Evolutionary conservation across 2,797 vertebrate species (phyloP).

Genomic region (Scyliorhinus canicula): DNA sequence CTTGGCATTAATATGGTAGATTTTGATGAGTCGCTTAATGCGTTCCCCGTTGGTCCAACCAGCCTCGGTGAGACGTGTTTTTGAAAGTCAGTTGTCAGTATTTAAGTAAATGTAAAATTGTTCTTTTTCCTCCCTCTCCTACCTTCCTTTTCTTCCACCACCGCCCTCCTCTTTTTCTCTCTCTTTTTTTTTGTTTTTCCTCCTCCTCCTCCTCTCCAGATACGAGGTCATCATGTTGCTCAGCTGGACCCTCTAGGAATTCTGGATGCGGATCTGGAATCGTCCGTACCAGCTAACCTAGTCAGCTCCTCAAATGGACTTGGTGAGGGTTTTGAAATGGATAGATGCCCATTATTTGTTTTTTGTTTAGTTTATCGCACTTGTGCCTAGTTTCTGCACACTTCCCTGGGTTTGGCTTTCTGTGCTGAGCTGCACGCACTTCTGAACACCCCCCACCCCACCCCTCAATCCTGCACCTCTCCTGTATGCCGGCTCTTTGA

Average conservation of each 20-base stretch:
- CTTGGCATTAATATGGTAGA: conserved; percentile 98
- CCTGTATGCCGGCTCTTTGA: not conserved
- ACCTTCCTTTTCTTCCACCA: conserved; percentile 42
- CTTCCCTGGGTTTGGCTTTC: not conserved
- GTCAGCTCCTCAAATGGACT: conserved; percentile 98
- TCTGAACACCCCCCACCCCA: not conserved
- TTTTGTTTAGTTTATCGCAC: not conserved
- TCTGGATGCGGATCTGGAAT: conserved; percentile 99
- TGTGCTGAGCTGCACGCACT: not conserved
- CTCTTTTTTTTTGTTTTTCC: conserved; percentile 45
- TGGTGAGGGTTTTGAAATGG: conserved; percentile 79
- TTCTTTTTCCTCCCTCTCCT: conserved; percentile 60
- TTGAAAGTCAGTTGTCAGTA: conserved; percentile 52
- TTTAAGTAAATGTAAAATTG: conserved; percentile 59
- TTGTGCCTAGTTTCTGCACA: not conserved
- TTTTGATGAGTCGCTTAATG: conserved; percentile 82
- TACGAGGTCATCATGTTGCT: conserved; percentile 97
- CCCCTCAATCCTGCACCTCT: too few species aligned
- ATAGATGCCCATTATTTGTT: too few species aligned
- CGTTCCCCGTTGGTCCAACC: conserved; percentile 79
- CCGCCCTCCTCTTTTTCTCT: conserved; percentile 45
- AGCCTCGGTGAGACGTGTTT: conserved; percentile 78
- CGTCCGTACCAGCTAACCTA: conserved; percentile 91
- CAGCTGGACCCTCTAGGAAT: conserved; percentile 98
- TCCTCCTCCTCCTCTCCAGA: conserved; percentile 70